Conservation (phyloP, 1,140 invertebrate species). For the Apis florea region DNA sequence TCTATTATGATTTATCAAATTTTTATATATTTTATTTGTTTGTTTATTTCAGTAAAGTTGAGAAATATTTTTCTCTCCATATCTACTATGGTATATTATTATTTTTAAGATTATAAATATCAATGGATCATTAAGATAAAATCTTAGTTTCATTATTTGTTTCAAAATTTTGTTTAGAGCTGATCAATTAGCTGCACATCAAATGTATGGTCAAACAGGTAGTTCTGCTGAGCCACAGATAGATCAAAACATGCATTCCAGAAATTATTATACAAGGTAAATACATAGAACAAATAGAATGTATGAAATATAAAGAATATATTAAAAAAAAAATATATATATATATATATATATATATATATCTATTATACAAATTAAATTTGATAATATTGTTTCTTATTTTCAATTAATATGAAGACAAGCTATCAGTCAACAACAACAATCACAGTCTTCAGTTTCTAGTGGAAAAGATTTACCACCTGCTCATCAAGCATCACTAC, state of each 20-base stretch:
- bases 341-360: neutral
- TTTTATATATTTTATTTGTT: constrained; percentile 16
- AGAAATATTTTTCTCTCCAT: constrained; percentile 1
- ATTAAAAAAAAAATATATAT: neutral
- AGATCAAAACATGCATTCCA: constrained; percentile 77
- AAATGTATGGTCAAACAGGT: constrained; percentile 75
- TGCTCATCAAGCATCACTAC: constrained; percentile 78
- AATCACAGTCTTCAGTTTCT: constrained; percentile 67
- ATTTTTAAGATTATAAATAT: constrained; percentile 26
- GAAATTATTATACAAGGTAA: constrained; percentile 78
- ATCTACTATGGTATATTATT: constrained; percentile 38
- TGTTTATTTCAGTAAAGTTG: neutral
- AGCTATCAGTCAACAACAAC: constrained; percentile 74
- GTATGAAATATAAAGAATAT: neutral
- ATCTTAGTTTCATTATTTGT: neutral
- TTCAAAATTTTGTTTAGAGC: constrained; percentile 64
- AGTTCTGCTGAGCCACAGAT: constrained; percentile 71
- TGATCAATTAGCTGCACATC: constrained; percentile 76
- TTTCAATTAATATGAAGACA: constrained; percentile 64
- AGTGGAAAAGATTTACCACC: constrained; percentile 75
- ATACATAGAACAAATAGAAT: neutral
- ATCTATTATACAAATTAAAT: constrained; percentile 6
- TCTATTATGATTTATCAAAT: neutral
- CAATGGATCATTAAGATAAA: neutral
- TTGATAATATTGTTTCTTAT: constrained; percentile 34